phyloP scores from a whole-genome alignment of 2,113 vertebrate genomes.

The Apaloderma vittatum region DNA sequence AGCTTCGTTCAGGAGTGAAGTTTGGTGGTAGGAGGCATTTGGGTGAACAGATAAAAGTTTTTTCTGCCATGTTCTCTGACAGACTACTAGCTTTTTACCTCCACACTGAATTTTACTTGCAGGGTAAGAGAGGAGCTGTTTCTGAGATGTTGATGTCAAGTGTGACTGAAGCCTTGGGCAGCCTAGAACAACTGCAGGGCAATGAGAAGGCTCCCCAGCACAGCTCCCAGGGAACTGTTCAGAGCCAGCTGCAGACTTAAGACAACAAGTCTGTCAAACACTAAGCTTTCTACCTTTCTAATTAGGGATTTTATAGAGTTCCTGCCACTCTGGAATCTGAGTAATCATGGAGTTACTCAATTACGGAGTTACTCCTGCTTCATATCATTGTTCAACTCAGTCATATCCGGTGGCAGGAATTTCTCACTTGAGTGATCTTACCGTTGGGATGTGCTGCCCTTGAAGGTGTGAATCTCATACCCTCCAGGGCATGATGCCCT shows the following conservation, averaged over 20 bases:
- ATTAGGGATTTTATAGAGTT: neutral
- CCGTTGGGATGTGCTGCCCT: neutral
- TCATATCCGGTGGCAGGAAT: neutral
- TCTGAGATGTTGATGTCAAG: neutral
- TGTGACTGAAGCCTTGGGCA: neutral
- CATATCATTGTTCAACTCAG: neutral
- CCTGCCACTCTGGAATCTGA: neutral
- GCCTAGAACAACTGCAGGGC: neutral
- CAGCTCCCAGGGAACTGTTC: neutral
- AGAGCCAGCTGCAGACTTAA: neutral
- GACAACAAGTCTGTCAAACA: neutral
- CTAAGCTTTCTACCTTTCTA: neutral
- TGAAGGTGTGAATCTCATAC: neutral
- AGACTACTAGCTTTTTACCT: neutral
- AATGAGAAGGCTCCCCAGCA: neutral
- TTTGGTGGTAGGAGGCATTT: neutral
- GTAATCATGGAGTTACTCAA: neutral
- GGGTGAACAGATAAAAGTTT: neutral
- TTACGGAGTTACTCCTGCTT: neutral
- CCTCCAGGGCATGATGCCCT: neutral
- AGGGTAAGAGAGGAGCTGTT: neutral
- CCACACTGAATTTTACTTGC: neutral
- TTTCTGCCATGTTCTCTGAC: neutral
- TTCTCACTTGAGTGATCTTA: neutral
- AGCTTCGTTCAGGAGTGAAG: neutral